These are phyloP conservation scores for Hapalemur alaotrensis DNA, from an alignment of 2,797 vertebrate species.

Conservation along the genomic window DNA sequence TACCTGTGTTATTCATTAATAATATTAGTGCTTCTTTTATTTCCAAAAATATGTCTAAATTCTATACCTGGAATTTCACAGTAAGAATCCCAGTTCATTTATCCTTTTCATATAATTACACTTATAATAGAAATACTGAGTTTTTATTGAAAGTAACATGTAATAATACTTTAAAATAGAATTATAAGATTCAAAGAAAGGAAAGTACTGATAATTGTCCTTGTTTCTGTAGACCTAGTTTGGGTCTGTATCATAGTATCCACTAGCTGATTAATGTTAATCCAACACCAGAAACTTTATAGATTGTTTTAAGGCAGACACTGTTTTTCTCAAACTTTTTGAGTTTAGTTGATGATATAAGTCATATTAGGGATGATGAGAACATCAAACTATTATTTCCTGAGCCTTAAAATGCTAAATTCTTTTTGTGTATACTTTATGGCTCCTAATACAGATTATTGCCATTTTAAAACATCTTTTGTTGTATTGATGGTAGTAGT, in stretches of 20 bases:
- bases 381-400: conserved; percentile 38
- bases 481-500: background rate
- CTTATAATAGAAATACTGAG: background rate
- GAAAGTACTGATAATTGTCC: background rate
- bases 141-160: conserved; percentile 25
- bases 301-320: background rate
- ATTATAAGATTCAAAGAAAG: conserved; percentile 15
- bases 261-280: background rate
- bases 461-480: conserved; percentile 21
- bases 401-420: background rate
- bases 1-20: background rate
- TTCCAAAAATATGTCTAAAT: conserved; percentile 10
- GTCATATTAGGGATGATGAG: background rate
- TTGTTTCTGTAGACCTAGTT: background rate
- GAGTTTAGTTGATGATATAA: background rate
- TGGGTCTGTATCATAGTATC: background rate
- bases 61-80: background rate
- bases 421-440: background rate
- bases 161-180: background rate
- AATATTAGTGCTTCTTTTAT: background rate
- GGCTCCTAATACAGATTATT: conserved; percentile 6
- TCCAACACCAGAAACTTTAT: conserved; percentile 42
- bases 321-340: conserved; percentile 14
- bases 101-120: background rate
- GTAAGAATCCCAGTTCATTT: background rate